Evolutionary conservation across 2,113 vertebrate species (phyloP).

Genomic region (Crotophaga sulcirostris): DNA sequence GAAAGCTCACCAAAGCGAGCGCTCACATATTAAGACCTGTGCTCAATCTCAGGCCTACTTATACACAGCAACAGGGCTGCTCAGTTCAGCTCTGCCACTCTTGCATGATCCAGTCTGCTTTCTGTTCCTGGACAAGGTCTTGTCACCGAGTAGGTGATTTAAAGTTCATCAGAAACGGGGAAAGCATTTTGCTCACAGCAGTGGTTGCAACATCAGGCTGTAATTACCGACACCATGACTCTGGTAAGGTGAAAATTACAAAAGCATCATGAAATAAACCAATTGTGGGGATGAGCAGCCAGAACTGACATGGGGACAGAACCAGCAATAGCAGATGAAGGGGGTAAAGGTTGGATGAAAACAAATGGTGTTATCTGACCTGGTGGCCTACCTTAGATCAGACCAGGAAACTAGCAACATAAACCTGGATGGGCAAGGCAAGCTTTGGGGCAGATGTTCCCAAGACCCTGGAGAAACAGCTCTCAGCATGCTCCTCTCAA

Average conservation of each 20-base stretch:
- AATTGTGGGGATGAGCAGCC: not conserved
- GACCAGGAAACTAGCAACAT: not conserved
- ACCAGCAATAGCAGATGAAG: not conserved
- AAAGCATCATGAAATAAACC: not conserved
- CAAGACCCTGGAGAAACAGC: not conserved
- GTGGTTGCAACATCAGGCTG: not conserved
- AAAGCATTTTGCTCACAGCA: not conserved
- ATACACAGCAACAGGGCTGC: not conserved
- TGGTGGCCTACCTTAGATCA: not conserved
- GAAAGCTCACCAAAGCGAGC: not conserved
- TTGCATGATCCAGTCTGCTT: accelerated
- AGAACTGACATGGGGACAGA: not conserved
- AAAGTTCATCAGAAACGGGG: not conserved
- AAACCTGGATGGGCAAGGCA: not conserved
- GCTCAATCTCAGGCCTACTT: not conserved
- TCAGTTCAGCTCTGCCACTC: not conserved
- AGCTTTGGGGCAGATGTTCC: not conserved
- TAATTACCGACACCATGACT: not conserved
- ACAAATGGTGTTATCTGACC: not conserved
- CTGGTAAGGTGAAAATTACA: not conserved
- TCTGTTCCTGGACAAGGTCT: not conserved
- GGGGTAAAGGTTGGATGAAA: not conserved
- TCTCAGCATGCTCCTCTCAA: not conserved
- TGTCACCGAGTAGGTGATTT: not conserved
- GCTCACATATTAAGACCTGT: accelerated